These are phyloP conservation scores for Leucoraja ocellata DNA, from an alignment of 2,797 vertebrate species.

Conservation along the genomic window DNA sequence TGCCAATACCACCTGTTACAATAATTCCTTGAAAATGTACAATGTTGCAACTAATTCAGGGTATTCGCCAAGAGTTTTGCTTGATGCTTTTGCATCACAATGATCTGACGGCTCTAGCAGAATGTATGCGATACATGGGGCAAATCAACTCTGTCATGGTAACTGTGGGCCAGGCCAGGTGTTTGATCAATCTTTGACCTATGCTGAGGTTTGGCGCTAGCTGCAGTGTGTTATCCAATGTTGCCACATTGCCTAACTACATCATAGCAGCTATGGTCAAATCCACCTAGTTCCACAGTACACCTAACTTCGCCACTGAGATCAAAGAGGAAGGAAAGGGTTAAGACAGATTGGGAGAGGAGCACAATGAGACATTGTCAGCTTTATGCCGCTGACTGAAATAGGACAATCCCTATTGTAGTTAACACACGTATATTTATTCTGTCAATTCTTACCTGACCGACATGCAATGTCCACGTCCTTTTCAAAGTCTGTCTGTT, in stretches of 20 bases:
- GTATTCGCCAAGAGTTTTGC: background rate
- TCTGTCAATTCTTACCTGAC: slow-evolving; percentile 75
- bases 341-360: too few relatives aligned
- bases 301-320: background rate
- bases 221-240: too few relatives aligned
- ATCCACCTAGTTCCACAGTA: background rate
- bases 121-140: background rate
- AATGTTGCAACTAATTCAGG: background rate
- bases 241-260: too few relatives aligned
- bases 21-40: background rate
- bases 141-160: background rate
- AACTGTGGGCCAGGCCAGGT: background rate
- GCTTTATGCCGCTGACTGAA: background rate
- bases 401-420: background rate
- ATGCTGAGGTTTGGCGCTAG: too few relatives aligned
- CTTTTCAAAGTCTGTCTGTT: slow-evolving; percentile 98
- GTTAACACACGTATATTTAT: background rate
- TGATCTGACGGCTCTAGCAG: background rate
- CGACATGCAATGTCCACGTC: slow-evolving; percentile 98
- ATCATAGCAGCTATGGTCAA: background rate
- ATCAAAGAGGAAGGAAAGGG: background rate
- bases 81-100: background rate
- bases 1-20: background rate
- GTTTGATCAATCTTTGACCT: too few relatives aligned
- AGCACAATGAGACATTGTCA: background rate